Evolutionary conservation across 2,888 invertebrate genomes (phyloP), one percentile per base, ranked within the genome.

Genomic region (Lasioglossum marginatum): DNA sequence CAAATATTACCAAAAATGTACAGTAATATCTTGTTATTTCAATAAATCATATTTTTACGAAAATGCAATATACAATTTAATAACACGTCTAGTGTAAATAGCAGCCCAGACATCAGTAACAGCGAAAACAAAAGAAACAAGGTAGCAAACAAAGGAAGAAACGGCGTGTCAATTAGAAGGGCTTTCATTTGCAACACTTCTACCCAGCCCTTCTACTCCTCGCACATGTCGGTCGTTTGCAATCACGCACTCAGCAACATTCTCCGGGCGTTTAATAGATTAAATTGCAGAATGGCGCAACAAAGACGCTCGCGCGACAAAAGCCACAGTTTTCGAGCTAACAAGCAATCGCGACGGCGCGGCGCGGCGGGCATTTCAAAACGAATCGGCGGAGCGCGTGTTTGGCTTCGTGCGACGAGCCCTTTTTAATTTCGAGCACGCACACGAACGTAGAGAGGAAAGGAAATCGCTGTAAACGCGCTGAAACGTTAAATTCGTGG

Each of bases 401-500:
- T 75, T 68, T 60, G 78, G 60, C 48, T 77, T 82, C 73, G 52
- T 5, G 57, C 48, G 52, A 23, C 74, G 16, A 71, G 75, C 63
- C 60, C 70, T 83, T 81, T 77, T 85, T 79, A 68, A 80, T 37
- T 76, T 43, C 45, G 43, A 43, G 57, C 79, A 85, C 84, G 76
- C 86, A 74, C 31, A 75, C 83, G 5, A 31, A 14, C 63, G 60
- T 27, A 14, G 27, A 77, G 80, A 81, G 81, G 77, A 89, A 87
- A 87, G 88, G 89, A 89, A 89, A 89, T 84, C 87, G 82, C 71
- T 87, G 90, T 86, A 89, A 90, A 89, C 88, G 86, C 89, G 85
- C 82, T 88, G 90, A 80, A 88, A 91, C 91, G 91, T 91, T 91
- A 88, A 92, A 92, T 89, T 85, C 74, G 80, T 72, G 82, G 82